phyloP scores from a whole-genome alignment of 2,888 invertebrate species.

The Melieria crassipennis region DNA sequence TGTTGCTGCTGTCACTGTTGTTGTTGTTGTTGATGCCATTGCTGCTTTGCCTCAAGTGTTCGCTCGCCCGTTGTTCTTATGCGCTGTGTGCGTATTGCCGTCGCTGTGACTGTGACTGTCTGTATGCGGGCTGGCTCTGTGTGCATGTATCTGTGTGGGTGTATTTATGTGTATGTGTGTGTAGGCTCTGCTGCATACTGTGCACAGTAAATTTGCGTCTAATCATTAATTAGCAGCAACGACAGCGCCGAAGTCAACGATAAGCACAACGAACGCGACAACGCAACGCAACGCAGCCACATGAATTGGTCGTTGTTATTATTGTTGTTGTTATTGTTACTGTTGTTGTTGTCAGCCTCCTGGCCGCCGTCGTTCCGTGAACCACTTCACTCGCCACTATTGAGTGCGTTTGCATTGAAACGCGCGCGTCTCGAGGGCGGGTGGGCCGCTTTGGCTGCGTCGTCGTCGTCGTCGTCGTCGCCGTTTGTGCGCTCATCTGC shows the following conservation, averaged over 20 bases:
- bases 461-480: slow-evolving; percentile 8
- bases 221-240: slow-evolving; percentile 39
- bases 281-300: slow-evolving; percentile 18
- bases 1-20: slow-evolving; percentile 12
- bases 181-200: slow-evolving; percentile 29
- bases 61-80: slow-evolving; percentile 14
- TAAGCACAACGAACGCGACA: not conserved
- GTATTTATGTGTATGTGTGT: slow-evolving; percentile 18
- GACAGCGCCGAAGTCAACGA: slow-evolving; percentile 18
- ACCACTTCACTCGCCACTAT: too few species aligned
- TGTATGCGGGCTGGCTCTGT: too few species aligned
- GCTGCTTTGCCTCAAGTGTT: slow-evolving; percentile 19
- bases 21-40: slow-evolving; percentile 25
- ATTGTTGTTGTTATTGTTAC: too few species aligned
- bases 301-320: slow-evolving; percentile 2
- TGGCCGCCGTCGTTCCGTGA: too few species aligned
- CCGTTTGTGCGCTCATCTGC: slow-evolving; percentile 9
- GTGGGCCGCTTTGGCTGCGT: slow-evolving; percentile 6
- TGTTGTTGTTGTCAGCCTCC: slow-evolving; percentile 4
- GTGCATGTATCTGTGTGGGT: slow-evolving; percentile 7
- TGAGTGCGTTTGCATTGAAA: too few species aligned
- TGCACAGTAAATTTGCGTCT: slow-evolving; percentile 37
- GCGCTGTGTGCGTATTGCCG: slow-evolving; percentile 10
- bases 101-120: not conserved
- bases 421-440: too few species aligned